Percentiles rank a stretch among this genome's conserved stretches.
Conservation (phyloP, 2,888 invertebrate species). For the Junonia oenone region DNA sequence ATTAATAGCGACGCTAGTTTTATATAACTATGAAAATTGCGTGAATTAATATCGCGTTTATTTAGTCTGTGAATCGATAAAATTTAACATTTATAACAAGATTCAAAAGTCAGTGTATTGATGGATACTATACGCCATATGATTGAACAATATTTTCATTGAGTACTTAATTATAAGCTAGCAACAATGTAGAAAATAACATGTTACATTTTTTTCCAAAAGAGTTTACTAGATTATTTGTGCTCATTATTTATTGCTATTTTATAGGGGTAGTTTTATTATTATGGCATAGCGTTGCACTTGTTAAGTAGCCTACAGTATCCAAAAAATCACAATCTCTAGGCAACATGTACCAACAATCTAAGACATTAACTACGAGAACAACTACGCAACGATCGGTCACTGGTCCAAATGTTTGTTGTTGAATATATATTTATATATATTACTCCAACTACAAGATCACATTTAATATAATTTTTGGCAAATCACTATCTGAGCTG, state of each 20-base stretch:
- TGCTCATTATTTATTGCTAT: neutral
- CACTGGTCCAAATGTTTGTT: constrained; percentile 69
- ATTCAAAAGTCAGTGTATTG: constrained; percentile 43
- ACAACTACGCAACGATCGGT: constrained; percentile 65
- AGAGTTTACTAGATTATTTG: neutral
- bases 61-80: constrained; percentile 46
- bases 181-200: neutral
- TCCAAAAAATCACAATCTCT: constrained; percentile 26
- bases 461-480: constrained; percentile 65
- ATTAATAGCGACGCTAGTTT: constrained; percentile 7
- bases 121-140: constrained; percentile 26
- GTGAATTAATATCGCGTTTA: constrained; percentile 12
- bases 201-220: neutral
- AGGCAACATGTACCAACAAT: constrained; percentile 62
- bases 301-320: constrained; percentile 13
- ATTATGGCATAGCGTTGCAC: neutral
- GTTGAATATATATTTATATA: constrained; percentile 36
- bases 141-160: neutral
- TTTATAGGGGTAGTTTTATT: neutral
- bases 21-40: constrained; percentile 6
- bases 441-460: constrained; percentile 56
- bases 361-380: constrained; percentile 69
- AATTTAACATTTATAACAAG: constrained; percentile 68
- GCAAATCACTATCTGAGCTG: constrained; percentile 66
- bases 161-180: neutral